Evolutionary conservation across 2,113 vertebrate genomes (phyloP), one percentile per base, ranked within the genome.

Genomic region (Ginglymostoma cirratum): DNA sequence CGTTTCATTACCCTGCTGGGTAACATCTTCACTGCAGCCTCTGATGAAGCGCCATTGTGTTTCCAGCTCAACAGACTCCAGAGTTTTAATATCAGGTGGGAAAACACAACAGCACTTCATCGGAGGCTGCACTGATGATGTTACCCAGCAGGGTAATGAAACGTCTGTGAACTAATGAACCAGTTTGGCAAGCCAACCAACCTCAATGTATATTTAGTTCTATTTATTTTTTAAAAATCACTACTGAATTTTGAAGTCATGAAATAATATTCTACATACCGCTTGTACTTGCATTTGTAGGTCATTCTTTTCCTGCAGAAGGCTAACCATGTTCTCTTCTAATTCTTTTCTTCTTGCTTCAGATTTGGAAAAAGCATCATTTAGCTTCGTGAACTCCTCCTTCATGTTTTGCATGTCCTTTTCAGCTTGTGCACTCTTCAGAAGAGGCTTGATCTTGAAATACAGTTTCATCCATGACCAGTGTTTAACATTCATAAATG

Each of bases 341-440:
- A 98, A 96, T 38, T 98, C 98, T 83, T 98, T 99, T 94, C 97
- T 96, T 12, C 98, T 97, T 96, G 98, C 97, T 92, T 98, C 98
- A 0, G 98, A 98, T 96, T 98, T 98, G 2, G 97, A 96, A 34
- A 98, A 97, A 0, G 98, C 98, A 0, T 98, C 98, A 96, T 98
- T 98, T 93, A 97, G 97, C 96, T 97, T 98, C 92, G 97, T 96
- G 96, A 98, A 98, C 80, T 98, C 97, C 0, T 98, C 97, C 87
- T 99, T 99, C 98, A 98, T 98, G 85, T 97, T 96, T 6, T 97
- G 98, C 96, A 98, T 97, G 94, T 98, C 98, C 69, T 98, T 98
- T 96, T 99, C 98, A 0, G 98, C 98, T 96, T 99, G 98, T 0
- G 98, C 98, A 0, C 98, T 99, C 97, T 98, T 99, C 42, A 98